Conservation (phyloP, 2,113 vertebrate genomes). For the Pituophis catenifer region DNA sequence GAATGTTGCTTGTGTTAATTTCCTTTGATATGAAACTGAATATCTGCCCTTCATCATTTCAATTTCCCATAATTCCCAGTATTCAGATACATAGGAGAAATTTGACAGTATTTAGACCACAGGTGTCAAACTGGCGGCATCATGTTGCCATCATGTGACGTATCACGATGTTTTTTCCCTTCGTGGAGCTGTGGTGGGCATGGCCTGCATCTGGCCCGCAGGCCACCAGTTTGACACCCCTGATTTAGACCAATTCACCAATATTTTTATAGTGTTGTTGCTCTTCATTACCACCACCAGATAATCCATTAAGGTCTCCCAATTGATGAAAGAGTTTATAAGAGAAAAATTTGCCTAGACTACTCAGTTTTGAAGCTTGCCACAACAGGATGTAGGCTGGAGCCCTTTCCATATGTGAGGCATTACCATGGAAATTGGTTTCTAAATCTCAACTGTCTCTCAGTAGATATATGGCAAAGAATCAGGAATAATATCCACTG, state of each 20-base stretch:
- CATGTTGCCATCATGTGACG: too few species aligned
- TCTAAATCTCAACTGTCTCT: background rate
- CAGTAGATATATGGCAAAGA: background rate
- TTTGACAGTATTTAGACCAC: too few species aligned
- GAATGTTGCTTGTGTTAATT: background rate
- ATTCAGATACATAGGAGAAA: background rate
- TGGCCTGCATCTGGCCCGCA: too few species aligned
- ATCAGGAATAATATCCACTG: background rate
- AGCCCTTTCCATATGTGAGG: background rate
- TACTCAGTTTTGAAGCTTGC: background rate
- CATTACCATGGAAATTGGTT: background rate
- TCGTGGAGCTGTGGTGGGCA: too few species aligned
- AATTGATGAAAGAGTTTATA: background rate
- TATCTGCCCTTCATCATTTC: background rate
- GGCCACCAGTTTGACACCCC: too few species aligned
- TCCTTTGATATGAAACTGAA: background rate
- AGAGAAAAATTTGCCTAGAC: background rate
- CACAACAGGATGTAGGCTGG: background rate
- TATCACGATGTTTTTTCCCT: too few species aligned
- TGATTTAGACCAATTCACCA: background rate
- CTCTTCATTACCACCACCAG: background rate
- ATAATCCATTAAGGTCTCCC: background rate
- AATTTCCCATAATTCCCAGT: background rate
- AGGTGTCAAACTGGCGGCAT: too few species aligned
- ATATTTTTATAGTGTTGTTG: background rate